Evolutionary conservation across 2,888 invertebrate genomes (phyloP).

Genomic region (Polydrusus tereticollis): DNA sequence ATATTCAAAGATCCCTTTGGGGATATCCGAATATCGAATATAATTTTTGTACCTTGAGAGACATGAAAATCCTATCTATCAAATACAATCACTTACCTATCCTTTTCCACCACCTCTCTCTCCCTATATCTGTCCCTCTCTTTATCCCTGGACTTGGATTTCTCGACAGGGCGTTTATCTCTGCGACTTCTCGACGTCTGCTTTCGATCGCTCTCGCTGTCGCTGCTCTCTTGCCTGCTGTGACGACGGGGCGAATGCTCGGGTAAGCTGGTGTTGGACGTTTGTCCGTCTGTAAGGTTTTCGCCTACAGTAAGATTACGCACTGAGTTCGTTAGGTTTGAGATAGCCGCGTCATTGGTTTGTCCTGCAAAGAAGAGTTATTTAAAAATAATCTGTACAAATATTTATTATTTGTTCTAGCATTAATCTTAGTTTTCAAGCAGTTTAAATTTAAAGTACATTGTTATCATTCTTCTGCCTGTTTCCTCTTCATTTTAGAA

Average conservation of each 20-base stretch:
- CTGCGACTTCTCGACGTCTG: constrained; percentile 41
- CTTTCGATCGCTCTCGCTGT: constrained; percentile 59
- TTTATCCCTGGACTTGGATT: constrained; percentile 48
- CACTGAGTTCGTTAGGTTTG: constrained; percentile 55
- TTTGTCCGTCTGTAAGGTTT: constrained; percentile 58
- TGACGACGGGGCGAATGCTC: constrained; percentile 52
- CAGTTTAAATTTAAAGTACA: too few relatives aligned
- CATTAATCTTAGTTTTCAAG: too few relatives aligned
- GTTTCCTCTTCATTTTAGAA: too few relatives aligned
- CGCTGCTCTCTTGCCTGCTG: constrained; percentile 62
- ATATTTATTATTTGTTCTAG: not conserved
- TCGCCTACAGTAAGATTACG: constrained; percentile 64
- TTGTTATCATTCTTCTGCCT: too few relatives aligned
- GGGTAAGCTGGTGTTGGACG: constrained; percentile 52
- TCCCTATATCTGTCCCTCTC: constrained; percentile 50
- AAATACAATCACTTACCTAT: constrained; percentile 40
- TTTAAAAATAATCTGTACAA: not conserved
- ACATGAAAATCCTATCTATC: too few relatives aligned
- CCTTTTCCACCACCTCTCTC: constrained; percentile 51
- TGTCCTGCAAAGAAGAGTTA: constrained; percentile 20
- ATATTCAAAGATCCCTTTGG: too few relatives aligned
- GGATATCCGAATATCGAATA: too few relatives aligned
- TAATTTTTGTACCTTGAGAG: constrained; percentile 16
- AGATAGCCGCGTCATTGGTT: constrained; percentile 21
- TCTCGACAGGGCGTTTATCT: constrained; percentile 50